Base-by-base conservation (phyloP, 2,888 invertebrate species). In the Idaea straminata region DNA sequence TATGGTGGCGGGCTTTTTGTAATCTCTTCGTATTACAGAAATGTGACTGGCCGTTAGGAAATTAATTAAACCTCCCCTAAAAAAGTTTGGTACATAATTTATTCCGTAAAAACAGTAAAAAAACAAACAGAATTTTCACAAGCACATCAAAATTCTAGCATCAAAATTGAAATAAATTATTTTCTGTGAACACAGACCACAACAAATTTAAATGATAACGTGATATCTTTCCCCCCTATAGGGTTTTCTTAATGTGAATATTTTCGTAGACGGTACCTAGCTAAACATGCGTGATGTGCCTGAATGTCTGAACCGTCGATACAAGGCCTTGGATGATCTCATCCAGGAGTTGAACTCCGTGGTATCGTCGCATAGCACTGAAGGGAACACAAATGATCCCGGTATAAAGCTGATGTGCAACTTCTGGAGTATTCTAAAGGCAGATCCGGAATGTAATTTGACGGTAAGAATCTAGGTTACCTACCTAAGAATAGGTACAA, bases 391-490 rank as follows among this genome's bases (percentile, higher is more conserved):
- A 0, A 72, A 75, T 2, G 81, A 85, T 3, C 81, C 82, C 1
- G 81, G 84, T 15, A 75, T 87, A 34, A 85, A 82, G 64, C 78
- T 91, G 0, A 87, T 91, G 87, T 86, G 88, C 66, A 78, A 89
- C 35, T 87, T 92, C 66, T 91, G 91, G 92, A 83, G 86, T 57
- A 87, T 88, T 66, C 79, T 90, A 1, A 85, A 89, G 69, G 84
- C 88, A 66, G 82, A 90, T 64, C 88, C 89, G 0, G 75, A 84
- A 63, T 84, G 82, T 66, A 77, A 89, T 72, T 69, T 88, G 2
- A 76, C 77, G 77, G 91, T 90, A 74, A 64, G 73, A 71, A 61
- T 2, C 36, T 47, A 57, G 15, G 61, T n/a, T n/a, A n/a, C n/a
- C n/a, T n/a, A n/a, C n/a, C n/a, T n/a, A n/a, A n/a, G n/a, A n/a